Conservation (phyloP, 2,113 vertebrate genomes). For the Zapornia atra region DNA sequence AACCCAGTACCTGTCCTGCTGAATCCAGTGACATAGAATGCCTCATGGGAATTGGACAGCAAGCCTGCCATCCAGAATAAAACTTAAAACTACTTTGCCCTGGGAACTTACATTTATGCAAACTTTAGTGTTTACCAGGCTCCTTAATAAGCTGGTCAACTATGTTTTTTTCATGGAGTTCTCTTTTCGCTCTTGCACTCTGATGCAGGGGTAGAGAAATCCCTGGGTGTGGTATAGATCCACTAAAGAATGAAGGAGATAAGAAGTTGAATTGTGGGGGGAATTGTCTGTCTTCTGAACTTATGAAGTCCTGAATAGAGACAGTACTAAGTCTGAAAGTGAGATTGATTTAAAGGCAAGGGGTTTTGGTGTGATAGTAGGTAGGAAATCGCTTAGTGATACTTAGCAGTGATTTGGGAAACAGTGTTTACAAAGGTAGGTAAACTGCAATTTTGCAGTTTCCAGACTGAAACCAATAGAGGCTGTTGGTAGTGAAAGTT, state of each 20-base stretch:
- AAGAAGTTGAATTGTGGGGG: constrained; percentile 69
- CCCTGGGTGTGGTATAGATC: neutral
- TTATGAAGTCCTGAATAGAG: constrained; percentile 84
- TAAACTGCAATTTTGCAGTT: constrained; percentile 81
- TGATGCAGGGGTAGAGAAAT: neutral
- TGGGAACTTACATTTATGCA: neutral
- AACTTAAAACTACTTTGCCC: neutral
- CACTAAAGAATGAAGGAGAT: neutral
- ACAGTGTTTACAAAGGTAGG: constrained; percentile 86
- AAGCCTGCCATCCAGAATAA: constrained; percentile 76
- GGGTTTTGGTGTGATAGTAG: constrained; percentile 82
- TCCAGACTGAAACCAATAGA: constrained; percentile 78
- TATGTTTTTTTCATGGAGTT: constrained; percentile 81
- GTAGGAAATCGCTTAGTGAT: constrained; percentile 86
- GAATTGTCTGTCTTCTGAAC: constrained; percentile 84
- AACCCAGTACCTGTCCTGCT: constrained; percentile 80
- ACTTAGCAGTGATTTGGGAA: constrained; percentile 84
- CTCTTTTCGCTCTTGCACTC: constrained; percentile 75
- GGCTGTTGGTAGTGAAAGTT: constrained; percentile 16
- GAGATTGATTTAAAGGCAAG: constrained; percentile 82
- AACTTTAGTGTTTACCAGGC: neutral
- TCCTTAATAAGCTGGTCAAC: constrained; percentile 79
- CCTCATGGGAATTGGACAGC: constrained; percentile 81
- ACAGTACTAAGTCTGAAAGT: constrained; percentile 83
- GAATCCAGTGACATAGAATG: constrained; percentile 74